phyloP scores from a whole-genome alignment of 2,797 vertebrate species.

The Artibeus jamaicensis region DNA sequence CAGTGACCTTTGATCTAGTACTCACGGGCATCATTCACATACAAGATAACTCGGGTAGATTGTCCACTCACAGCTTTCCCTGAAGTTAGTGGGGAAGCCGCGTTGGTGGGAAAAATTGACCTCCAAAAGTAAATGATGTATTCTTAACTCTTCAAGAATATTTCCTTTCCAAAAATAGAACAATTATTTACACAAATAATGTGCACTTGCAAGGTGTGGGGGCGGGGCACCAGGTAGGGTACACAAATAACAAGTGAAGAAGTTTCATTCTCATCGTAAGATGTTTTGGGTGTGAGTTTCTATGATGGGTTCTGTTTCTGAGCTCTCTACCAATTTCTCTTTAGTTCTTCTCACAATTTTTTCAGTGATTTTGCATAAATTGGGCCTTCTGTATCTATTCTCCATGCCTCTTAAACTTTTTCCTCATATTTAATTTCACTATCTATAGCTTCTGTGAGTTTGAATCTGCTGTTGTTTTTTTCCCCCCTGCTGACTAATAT shows the following conservation, averaged over 20 bases:
- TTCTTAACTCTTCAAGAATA: neutral
- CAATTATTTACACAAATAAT: neutral
- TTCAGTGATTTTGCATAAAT: neutral
- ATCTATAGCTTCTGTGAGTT: neutral
- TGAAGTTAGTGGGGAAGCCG: neutral
- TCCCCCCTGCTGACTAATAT: neutral
- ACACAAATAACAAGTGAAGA: neutral
- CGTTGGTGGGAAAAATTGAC: neutral
- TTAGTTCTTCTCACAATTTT: neutral
- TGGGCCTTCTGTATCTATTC: neutral
- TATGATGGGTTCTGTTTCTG: neutral
- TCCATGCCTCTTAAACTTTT: neutral
- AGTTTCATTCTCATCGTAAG: neutral
- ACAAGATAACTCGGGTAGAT: neutral
- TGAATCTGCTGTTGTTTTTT: neutral
- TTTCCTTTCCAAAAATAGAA: constrained; percentile 16
- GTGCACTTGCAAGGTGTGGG: neutral
- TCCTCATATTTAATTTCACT: neutral
- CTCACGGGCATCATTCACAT: neutral
- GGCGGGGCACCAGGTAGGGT: neutral
- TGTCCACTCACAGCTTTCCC: neutral
- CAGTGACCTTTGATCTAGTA: neutral
- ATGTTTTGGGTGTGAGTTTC: neutral
- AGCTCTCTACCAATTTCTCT: neutral
- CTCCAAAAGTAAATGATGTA: neutral